Base-by-base conservation (phyloP, 2,797 vertebrate species). In the Clamator glandarius region DNA sequence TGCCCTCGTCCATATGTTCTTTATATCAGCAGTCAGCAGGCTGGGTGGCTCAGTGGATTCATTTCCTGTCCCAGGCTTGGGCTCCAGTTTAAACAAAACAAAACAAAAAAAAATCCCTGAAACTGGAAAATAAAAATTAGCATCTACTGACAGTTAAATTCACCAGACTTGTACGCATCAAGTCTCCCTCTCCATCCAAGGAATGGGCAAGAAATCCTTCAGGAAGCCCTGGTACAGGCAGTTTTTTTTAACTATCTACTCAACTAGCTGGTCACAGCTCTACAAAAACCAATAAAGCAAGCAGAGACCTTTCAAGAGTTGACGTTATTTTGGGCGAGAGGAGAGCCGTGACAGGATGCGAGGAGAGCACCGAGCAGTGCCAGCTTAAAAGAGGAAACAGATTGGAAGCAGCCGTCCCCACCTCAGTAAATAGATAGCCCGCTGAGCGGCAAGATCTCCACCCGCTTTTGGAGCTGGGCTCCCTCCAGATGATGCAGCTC, bases 21-120 rank as follows among this genome's bases (percentile, higher is more conserved):
- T 97, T 94, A 93, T 95, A 96, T 97, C 94, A 97, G 94, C 93
- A 94, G 87, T 75, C 93, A 73, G 90, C 96, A 96, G 95, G 69
- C 96, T 95, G 96, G 96, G 96, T 93, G 94, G 95, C 96, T 93
- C 84, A 35, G 74, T 86, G 92, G 77, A 95, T 95, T 97, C 95
- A 96, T 97, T 98, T 98, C 97, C 97, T 97, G 94, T 96, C 86
- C 82, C 55, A 80, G 90, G 75, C 74, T 90, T 93, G 96, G 88
- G 92, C 93, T 97, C 85, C 86, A 96, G 76, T 92, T 94, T 88
- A 77, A 93, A 72, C 91, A 89, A 95, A 95, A 86, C 33, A 67
- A 89, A 59, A 95, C n/a, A 95, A 86, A 33, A 67, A 89, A 59
- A 82, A n/a, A 20, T 12, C 26, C 46, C 89, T 35, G 52, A 95